Conservation (phyloP, 2,113 vertebrate genomes). For the Cygnus atratus region DNA sequence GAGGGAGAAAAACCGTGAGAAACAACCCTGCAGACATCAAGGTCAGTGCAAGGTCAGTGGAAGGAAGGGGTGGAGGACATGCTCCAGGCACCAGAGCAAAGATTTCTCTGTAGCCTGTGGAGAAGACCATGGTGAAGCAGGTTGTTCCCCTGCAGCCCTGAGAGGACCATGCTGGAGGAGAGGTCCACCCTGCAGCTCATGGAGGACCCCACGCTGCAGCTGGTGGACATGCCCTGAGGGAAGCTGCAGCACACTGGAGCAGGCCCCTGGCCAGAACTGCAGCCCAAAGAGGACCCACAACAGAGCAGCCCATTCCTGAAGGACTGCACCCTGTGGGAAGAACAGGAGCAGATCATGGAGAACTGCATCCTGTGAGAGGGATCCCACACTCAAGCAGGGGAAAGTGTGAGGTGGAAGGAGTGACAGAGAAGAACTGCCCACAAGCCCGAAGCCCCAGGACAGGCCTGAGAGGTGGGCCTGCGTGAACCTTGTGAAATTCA, state of each 20-base stretch:
- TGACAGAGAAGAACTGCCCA: not conserved
- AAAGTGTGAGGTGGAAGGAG: not conserved
- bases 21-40: not conserved
- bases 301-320: not conserved
- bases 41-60: not conserved
- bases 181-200: not conserved
- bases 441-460: not conserved
- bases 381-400: not conserved
- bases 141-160: not conserved
- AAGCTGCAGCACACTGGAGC: not conserved
- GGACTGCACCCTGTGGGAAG: not conserved
- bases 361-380: not conserved
- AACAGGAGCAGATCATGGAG: not conserved
- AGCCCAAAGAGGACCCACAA: not conserved
- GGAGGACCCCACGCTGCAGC: not conserved
- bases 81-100: no score
- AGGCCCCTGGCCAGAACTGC: not conserved
- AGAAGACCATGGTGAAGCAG: not conserved
- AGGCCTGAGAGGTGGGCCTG: no score
- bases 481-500: no score
- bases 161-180: not conserved
- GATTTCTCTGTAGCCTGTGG: not conserved
- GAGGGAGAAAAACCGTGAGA: not conserved
- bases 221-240: not conserved
- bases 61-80: not conserved